Conservation (phyloP, 2,888 invertebrate species). For the Hydroisotoma schaefferi region DNA sequence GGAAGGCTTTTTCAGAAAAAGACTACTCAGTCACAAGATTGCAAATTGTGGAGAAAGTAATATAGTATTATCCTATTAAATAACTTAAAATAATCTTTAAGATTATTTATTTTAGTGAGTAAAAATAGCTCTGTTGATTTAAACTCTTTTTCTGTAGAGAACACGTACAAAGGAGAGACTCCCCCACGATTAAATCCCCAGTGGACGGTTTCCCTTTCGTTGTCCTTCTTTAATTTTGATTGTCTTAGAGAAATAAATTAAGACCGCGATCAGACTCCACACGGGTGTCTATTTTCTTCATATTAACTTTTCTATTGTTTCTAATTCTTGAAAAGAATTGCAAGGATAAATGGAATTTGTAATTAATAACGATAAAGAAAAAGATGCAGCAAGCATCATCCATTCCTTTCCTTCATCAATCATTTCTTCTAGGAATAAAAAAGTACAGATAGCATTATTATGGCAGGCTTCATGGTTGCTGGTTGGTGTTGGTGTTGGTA, state of each 20-base stretch:
- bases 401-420: not conserved
- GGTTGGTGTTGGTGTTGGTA: too few species aligned
- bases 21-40: too few species aligned
- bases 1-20: too few species aligned
- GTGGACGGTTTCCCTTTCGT: constrained; percentile 3
- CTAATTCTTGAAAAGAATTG: constrained; percentile 6
- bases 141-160: not conserved
- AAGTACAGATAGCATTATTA: too few species aligned
- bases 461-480: too few species aligned
- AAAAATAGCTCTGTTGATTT: too few species aligned
- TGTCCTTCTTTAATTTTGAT: not conserved
- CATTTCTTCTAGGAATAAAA: not conserved
- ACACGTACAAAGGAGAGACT: not conserved
- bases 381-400: constrained; percentile 1
- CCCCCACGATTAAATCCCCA: constrained; percentile 2
- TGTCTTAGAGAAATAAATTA: constrained; percentile 4
- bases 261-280: not conserved
- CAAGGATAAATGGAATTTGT: constrained; percentile 9
- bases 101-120: not conserved
- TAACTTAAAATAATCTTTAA: too few species aligned
- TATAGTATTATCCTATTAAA: too few species aligned
- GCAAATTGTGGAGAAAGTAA: too few species aligned
- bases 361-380: constrained; percentile 9
- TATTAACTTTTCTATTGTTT: constrained; percentile 5
- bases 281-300: constrained; percentile 5